Base-by-base conservation (phyloP, 2,797 vertebrate species). In the Gobionotothen gibberifrons region DNA sequence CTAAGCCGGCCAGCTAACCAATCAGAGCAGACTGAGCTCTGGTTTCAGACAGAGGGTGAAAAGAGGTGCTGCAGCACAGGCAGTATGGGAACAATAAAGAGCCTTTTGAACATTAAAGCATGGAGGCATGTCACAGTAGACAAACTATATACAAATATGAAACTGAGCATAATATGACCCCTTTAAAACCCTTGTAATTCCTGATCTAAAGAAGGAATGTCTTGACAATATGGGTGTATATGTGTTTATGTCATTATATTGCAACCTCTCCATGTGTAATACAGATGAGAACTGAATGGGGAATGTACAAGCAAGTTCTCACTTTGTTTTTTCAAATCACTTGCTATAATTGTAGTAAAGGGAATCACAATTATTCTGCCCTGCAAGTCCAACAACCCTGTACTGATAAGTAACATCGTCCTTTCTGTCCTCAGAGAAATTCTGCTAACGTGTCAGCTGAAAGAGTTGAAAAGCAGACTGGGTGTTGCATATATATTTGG, bases 401-500 rank as follows among this genome's bases (percentile, higher is more conserved):
- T 22, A 74, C 73, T 47, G 59, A 68, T 83, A 66, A 15, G 55
- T 48, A 72, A 73, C 70, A 71, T 68, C 60, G 47, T 73, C 29
- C 53, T 4, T 47, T 53, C 55, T 19, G 19, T 53, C 66, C 74
- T 78, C 72, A 52, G 49, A 84, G 67, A 72, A 73, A 84, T 72
- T 86, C 70, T 78, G 74, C 78, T 75, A 79, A 84, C 46, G 46
- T 84, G 86, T 88, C 72, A 63, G 84, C 19, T 39, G 70, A 79
- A 74, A 66, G 75, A 69, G 80, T 70, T 86, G 86, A 91, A 85
- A 89, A 72, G 74, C 69, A 62, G 78, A 66, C 76, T 79, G 81
- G 74, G 79, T 89, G 87, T 87, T 90, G 82, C 72, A 79, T 88
- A 90, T 87, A 89, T 91, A 87, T 92, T 91, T 92, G 85, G 81